Evolutionary conservation across 2,888 invertebrate genomes (phyloP).

Genomic region (Orthosia incerta): DNA sequence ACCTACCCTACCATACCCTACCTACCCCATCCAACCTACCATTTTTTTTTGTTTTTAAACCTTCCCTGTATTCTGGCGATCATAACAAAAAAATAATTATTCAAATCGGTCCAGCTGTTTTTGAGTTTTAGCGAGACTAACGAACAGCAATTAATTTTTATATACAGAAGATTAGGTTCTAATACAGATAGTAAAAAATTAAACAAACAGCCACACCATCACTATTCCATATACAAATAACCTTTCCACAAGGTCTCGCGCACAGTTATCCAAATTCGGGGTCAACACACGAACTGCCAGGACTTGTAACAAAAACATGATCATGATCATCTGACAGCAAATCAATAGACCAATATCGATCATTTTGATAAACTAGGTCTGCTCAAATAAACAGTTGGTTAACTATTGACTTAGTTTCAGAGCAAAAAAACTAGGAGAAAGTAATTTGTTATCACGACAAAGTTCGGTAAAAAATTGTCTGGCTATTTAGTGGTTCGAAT

Average conservation of each 20-base stretch:
- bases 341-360: constrained; percentile 58
- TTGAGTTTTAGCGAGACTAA: too few relatives aligned
- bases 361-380: constrained; percentile 48
- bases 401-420: constrained; percentile 41
- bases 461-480: constrained; percentile 32
- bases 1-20: too few relatives aligned
- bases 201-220: constrained; percentile 5
- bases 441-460: constrained; percentile 45
- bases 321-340: constrained; percentile 54
- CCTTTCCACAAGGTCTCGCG: constrained; percentile 56
- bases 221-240: constrained; percentile 23
- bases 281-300: constrained; percentile 61
- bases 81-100: too few relatives aligned
- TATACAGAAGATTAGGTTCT: too few relatives aligned
- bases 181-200: not conserved
- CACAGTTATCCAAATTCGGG: constrained; percentile 71
- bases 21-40: too few relatives aligned
- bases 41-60: too few relatives aligned
- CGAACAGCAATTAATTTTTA: too few relatives aligned
- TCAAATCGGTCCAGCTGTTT: too few relatives aligned
- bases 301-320: constrained; percentile 61
- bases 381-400: constrained; percentile 48
- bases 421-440: constrained; percentile 51
- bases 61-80: too few relatives aligned
- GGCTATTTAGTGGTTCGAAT: not conserved